Percentiles rank a stretch among this genome's conserved stretches.
phyloP scores from a whole-genome alignment of 2,113 vertebrate genomes.

The Lepidothrix coronata region DNA sequence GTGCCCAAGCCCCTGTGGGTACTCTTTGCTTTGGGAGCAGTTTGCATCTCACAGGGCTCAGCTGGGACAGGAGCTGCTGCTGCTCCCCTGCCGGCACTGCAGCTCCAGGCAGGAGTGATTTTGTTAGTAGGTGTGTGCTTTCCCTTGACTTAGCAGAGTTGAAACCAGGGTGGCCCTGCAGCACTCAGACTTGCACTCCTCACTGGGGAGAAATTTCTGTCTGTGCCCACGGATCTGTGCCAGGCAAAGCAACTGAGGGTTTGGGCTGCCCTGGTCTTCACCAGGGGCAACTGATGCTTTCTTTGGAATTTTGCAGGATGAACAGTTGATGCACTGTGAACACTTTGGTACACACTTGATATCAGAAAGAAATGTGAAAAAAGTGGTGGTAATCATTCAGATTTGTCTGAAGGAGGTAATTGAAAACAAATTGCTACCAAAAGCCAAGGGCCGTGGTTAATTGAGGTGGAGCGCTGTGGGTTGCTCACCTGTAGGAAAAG shows the following conservation, averaged over 20 bases:
- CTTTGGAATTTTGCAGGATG: not conserved
- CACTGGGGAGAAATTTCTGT: fast-evolving
- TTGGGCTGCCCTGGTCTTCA: not conserved
- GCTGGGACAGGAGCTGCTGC: not conserved
- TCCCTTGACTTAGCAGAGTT: not conserved
- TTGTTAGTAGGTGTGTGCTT: not conserved
- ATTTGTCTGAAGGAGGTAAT: not conserved
- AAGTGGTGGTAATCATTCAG: not conserved
- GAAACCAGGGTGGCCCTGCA: not conserved
- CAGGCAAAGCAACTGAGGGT: not conserved
- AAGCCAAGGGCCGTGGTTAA: not conserved
- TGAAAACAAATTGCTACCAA: not conserved
- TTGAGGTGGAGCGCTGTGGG: not conserved
- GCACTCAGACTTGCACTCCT: not conserved
- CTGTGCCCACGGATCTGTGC: fast-evolving
- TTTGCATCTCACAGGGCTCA: not conserved
- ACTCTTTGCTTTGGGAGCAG: not conserved
- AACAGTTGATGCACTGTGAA: not conserved
- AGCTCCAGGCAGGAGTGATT: not conserved
- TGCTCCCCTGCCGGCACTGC: not conserved
- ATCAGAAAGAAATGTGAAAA: not conserved
- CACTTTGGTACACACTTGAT: not conserved
- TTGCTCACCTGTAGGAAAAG: not conserved
- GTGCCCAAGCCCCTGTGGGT: not conserved
- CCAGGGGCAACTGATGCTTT: not conserved